Conservation (phyloP, 2,113 vertebrate species). For the Cromileptes altivelis region DNA sequence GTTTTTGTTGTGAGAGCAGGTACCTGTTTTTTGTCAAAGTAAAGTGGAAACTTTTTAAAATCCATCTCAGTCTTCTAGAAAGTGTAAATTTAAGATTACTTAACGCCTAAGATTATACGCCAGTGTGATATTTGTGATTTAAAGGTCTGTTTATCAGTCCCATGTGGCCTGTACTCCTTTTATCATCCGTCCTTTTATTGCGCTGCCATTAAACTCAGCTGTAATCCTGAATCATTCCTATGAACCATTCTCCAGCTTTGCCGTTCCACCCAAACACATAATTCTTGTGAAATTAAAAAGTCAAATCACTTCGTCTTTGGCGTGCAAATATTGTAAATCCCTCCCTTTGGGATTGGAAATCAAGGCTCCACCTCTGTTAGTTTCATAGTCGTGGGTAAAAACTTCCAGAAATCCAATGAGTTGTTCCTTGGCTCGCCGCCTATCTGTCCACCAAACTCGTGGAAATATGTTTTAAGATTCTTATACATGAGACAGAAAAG, state of each 20-base stretch:
- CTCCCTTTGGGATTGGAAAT: not conserved
- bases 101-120: not conserved
- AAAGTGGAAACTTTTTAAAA: not conserved
- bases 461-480: not conserved
- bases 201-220: not conserved
- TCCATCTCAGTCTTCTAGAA: not conserved
- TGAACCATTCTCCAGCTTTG: not conserved
- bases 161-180: not conserved
- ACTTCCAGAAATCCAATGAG: not conserved
- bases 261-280: not conserved
- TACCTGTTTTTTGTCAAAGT: not conserved
- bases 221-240: not conserved
- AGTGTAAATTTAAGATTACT: not conserved
- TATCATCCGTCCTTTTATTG: not conserved
- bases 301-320: slow-evolving; percentile 1
- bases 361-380: slow-evolving; percentile 5
- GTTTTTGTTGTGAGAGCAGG: not conserved
- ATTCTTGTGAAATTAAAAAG: not conserved
- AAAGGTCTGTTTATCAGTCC: not conserved
- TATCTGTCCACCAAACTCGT: not conserved
- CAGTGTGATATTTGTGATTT: rapidly evolving
- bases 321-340: not conserved
- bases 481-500: not conserved
- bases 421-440: not conserved
- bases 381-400: slow-evolving; percentile 1